Conservation (phyloP, 2,888 invertebrate species). For the Cerceris ruficornis region DNA sequence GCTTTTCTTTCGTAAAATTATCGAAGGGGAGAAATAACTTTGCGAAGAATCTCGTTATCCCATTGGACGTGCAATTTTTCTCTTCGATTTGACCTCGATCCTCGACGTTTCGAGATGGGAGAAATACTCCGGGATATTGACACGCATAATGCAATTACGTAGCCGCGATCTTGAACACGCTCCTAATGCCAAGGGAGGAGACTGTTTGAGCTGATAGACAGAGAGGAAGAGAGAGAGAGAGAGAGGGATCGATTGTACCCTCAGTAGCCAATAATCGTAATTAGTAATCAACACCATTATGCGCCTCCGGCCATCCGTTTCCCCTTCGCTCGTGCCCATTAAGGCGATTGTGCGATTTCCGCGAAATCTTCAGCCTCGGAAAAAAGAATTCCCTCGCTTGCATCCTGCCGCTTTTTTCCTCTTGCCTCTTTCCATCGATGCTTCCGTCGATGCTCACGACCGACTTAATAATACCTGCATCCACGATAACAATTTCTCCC, state of each 20-base stretch:
- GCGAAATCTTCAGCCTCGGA: constrained; percentile 24
- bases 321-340: constrained; percentile 52
- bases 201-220: constrained; percentile 54
- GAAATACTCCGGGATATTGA: constrained; percentile 66
- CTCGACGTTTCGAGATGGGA: constrained; percentile 21
- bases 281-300: constrained; percentile 74
- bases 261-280: constrained; percentile 74
- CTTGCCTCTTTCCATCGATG: neutral
- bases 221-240: constrained; percentile 18
- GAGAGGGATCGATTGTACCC: constrained; percentile 63
- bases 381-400: constrained; percentile 10
- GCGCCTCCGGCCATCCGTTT: constrained; percentile 61
- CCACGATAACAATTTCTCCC: too few species aligned
- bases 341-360: constrained; percentile 59
- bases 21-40: too few species aligned
- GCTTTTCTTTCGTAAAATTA: too few species aligned
- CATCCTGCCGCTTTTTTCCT: neutral
- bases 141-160: constrained; percentile 70
- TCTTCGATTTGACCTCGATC: neutral
- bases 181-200: constrained; percentile 53
- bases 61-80: neutral
- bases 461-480: too few species aligned
- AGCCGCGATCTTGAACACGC: constrained; percentile 60
- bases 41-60: too few species aligned
- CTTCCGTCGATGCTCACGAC: too few species aligned